Evolutionary conservation across 2,113 vertebrate genomes (phyloP).

Genomic region (Psammodynastes pulverulentus): DNA sequence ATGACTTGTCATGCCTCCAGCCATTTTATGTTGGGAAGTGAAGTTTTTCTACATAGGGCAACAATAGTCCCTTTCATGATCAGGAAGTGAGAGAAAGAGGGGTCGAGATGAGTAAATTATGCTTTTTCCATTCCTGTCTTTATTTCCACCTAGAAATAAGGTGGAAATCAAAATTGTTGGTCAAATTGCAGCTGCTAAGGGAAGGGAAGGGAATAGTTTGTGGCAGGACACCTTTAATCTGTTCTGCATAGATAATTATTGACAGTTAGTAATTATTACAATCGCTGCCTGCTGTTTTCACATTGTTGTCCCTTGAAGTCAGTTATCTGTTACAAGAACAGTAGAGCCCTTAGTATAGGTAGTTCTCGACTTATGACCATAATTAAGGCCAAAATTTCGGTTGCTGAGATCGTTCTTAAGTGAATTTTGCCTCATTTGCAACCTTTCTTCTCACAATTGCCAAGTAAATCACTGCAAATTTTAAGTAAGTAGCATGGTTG

Average conservation of each 20-base stretch:
- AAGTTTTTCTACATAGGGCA: neutral
- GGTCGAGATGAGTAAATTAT: neutral
- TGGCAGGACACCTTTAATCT: neutral
- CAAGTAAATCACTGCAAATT: too few relatives aligned
- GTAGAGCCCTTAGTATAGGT: neutral
- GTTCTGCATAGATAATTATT: neutral
- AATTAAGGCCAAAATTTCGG: too few relatives aligned
- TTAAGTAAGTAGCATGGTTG: too few relatives aligned
- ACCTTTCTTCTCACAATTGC: too few relatives aligned
- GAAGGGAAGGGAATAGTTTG: too few relatives aligned
- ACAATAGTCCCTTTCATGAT: neutral
- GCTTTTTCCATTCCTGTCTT: neutral
- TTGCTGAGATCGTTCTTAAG: too few relatives aligned
- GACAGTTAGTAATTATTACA: neutral
- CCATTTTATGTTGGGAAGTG: neutral
- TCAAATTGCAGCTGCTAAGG: neutral
- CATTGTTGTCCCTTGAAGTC: neutral
- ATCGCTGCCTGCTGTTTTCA: neutral
- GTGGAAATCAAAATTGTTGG: neutral
- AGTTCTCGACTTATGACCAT: too few relatives aligned
- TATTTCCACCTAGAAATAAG: neutral
- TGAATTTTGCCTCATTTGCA: too few relatives aligned
- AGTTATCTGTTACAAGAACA: neutral
- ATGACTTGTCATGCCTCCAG: neutral
- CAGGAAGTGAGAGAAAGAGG: neutral